phyloP scores from a whole-genome alignment of 2,888 invertebrate species.

The Agriopis leucophaearia region DNA sequence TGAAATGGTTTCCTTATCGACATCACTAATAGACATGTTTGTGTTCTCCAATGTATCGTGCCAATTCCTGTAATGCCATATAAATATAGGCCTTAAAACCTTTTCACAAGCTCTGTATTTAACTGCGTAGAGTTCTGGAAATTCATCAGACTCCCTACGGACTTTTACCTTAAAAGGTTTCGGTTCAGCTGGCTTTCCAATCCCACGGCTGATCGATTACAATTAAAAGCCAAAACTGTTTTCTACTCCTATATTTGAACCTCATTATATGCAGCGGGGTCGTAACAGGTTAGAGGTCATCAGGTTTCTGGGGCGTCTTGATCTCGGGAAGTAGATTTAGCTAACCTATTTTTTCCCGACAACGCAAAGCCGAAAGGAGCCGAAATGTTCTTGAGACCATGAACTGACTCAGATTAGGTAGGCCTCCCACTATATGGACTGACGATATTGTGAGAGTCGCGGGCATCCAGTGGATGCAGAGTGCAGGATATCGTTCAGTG shows the following conservation, averaged over 20 bases:
- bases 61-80: not conserved
- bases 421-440: no score
- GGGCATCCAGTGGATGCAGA: no score
- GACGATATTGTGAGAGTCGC: no score
- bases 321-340: constrained; percentile 7
- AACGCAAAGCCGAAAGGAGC: no score
- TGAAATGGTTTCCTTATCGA: not conserved
- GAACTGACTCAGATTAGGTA: no score
- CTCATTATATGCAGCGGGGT: constrained; percentile 22
- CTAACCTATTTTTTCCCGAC: constrained; percentile 10
- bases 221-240: constrained; percentile 25
- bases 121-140: not conserved
- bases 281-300: constrained; percentile 15
- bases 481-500: no score
- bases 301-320: constrained; percentile 15
- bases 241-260: constrained; percentile 10
- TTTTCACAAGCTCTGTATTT: not conserved
- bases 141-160: constrained; percentile 4
- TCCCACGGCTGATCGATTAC: constrained; percentile 29
- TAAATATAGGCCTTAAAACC: not conserved
- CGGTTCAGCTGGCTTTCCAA: constrained; percentile 23
- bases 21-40: not conserved
- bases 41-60: not conserved
- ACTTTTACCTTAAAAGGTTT: constrained; percentile 11
- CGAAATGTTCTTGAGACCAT: no score